Evolutionary conservation across 2,113 vertebrate genomes (phyloP).

Genomic region (Sisor rabdophorus): DNA sequence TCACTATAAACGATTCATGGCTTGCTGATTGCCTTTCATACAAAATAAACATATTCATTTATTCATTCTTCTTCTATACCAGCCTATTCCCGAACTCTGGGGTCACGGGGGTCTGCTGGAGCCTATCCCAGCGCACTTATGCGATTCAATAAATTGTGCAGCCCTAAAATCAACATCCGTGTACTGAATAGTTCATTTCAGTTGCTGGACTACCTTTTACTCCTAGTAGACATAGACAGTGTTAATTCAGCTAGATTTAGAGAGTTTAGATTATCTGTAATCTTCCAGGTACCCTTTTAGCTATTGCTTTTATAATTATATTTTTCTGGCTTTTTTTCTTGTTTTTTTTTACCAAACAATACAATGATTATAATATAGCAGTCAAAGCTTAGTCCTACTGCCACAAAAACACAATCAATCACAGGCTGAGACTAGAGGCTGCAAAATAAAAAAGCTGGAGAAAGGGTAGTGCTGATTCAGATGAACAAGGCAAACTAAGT

Average conservation of each 20-base stretch:
- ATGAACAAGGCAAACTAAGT: neutral
- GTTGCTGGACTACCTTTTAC: neutral
- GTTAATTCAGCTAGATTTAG: neutral
- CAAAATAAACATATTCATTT: no score
- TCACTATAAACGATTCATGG: no score
- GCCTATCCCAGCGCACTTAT: no score
- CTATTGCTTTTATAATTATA: neutral
- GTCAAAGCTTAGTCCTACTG: neutral
- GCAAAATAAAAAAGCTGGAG: neutral
- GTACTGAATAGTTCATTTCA: neutral
- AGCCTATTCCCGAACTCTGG: no score
- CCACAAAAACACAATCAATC: neutral
- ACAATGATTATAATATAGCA: neutral
- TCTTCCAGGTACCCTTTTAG: no score
- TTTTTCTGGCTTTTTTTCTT: neutral
- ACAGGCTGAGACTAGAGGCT: neutral
- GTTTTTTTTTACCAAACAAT: no score
- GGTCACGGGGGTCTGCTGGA: no score
- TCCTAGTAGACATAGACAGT: neutral
- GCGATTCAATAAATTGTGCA: no score
- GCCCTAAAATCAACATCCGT: no score
- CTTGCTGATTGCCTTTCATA: no score
- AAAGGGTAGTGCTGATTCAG: neutral
- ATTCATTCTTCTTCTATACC: no score
- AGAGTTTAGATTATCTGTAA: no score